These are phyloP conservation scores for Lamproptera curius DNA, from an alignment of 2,888 invertebrate species.

Conservation along the genomic window DNA sequence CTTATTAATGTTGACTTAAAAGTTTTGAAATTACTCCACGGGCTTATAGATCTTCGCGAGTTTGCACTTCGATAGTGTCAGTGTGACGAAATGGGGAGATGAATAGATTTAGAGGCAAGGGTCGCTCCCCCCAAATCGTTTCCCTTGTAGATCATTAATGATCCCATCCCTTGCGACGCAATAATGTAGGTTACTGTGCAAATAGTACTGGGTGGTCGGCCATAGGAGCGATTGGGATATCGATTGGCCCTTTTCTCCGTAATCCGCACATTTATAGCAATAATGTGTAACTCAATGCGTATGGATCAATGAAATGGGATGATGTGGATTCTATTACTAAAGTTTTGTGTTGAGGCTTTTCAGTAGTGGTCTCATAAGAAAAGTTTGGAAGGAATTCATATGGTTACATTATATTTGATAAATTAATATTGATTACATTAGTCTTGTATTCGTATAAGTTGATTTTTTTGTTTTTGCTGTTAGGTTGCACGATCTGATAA, in stretches of 20 bases:
- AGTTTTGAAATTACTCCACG: slow-evolving; percentile 41
- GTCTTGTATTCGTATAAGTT: too few species aligned
- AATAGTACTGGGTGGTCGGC: slow-evolving; percentile 58
- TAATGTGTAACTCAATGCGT: not conserved
- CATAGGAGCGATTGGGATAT: slow-evolving; percentile 36
- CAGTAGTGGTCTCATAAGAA: not conserved
- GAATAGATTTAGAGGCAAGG: slow-evolving; percentile 71
- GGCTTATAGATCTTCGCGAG: slow-evolving; percentile 48
- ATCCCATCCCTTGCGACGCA: slow-evolving; percentile 64
- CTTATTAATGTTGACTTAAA: slow-evolving; percentile 40
- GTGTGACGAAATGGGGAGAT: slow-evolving; percentile 40
- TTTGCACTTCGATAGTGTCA: slow-evolving; percentile 34
- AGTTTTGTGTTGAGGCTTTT: not conserved
- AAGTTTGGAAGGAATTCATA: too few species aligned
- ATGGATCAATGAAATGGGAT: too few species aligned
- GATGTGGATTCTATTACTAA: too few species aligned
- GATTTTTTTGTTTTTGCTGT: too few species aligned
- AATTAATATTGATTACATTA: too few species aligned
- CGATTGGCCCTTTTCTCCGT: slow-evolving; percentile 13
- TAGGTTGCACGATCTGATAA: too few species aligned
- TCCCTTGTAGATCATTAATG: slow-evolving; percentile 66
- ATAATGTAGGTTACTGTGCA: slow-evolving; percentile 77
- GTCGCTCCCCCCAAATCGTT: slow-evolving; percentile 59
- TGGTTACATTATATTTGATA: too few species aligned
- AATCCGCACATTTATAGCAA: slow-evolving; percentile 1